A percentile compares a stretch with the other conserved stretches of the same genome.
Conservation (phyloP, 2,888 invertebrate genomes). For the Archaeoteleia sp. region DNA sequence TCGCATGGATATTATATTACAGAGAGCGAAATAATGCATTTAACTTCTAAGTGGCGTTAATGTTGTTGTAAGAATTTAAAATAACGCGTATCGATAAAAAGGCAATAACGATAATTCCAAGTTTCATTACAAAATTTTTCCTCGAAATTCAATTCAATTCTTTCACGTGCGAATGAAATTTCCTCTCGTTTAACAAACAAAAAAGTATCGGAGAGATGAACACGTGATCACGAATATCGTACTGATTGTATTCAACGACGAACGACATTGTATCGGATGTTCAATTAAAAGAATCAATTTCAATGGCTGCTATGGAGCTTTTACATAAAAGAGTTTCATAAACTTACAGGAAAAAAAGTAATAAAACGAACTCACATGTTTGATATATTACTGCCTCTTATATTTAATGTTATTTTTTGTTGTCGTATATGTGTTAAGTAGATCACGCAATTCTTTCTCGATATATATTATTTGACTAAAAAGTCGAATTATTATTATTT, state of each 20-base stretch:
- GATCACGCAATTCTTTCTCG: no score
- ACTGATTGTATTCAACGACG: background rate
- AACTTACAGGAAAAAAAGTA: no score
- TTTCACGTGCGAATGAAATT: conserved; percentile 6
- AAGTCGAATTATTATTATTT: no score
- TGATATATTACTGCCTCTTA: no score
- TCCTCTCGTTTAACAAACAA: conserved; percentile 3
- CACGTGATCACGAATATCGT: conserved; percentile 6
- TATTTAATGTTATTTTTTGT: no score
- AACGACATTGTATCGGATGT: background rate
- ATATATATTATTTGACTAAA: no score
- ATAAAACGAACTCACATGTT: no score
- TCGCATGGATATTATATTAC: conserved; percentile 39
- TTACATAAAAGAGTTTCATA: no score
- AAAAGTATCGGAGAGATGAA: conserved; percentile 1
- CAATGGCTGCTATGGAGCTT: no score
- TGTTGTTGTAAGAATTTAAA: conserved; percentile 12
- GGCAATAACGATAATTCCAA: conserved; percentile 6
- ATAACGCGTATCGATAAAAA: background rate
- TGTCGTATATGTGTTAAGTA: no score
- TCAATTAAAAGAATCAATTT: conserved; percentile 2
- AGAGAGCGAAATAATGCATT: conserved; percentile 21
- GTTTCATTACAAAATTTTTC: background rate
- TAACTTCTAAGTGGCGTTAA: conserved; percentile 11
- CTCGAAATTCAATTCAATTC: conserved; percentile 1